Percentiles rank a stretch among this genome's conserved stretches.
Evolutionary conservation across 1,140 invertebrate species (phyloP).

Genomic region (Lordiphosa clarofinis): DNA sequence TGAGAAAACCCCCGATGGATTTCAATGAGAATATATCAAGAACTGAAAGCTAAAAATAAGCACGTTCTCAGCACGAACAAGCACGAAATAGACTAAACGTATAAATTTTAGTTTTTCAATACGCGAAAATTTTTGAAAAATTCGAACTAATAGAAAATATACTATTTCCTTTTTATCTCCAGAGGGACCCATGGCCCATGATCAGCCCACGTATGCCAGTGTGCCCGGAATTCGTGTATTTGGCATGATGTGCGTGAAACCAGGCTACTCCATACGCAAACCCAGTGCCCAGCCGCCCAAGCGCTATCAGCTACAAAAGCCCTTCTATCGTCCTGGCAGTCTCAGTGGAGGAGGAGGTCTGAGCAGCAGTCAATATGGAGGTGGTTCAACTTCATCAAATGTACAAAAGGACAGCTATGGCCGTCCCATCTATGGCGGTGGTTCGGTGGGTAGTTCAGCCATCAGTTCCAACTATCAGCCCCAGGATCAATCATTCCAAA

Average conservation of each 20-base stretch:
- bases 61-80: too few species aligned
- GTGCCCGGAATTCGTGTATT: constrained; percentile 95
- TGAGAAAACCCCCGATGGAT: too few species aligned
- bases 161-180: background rate
- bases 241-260: constrained; percentile 93
- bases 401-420: constrained; percentile 68
- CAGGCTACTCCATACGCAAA: constrained; percentile 70
- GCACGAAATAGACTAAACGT: too few species aligned
- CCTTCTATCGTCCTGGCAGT: constrained; percentile 61
- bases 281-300: constrained; percentile 76
- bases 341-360: constrained; percentile 1
- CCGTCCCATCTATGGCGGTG: constrained; percentile 61
- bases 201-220: constrained; percentile 94
- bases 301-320: constrained; percentile 74
- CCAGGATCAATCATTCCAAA: constrained; percentile 60
- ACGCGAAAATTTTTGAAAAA: too few species aligned
- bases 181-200: constrained; percentile 96
- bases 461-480: constrained; percentile 67
- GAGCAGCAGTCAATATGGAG: constrained; percentile 18
- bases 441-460: constrained; percentile 40
- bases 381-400: constrained; percentile 4
- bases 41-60: too few species aligned
- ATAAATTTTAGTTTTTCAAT: too few species aligned
- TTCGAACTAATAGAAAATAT: too few species aligned
- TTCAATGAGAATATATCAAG: too few species aligned